Evolutionary conservation across 1,140 invertebrate species (phyloP), one percentile per base, ranked within the genome.

Genomic region (Laupala kohalensis): DNA sequence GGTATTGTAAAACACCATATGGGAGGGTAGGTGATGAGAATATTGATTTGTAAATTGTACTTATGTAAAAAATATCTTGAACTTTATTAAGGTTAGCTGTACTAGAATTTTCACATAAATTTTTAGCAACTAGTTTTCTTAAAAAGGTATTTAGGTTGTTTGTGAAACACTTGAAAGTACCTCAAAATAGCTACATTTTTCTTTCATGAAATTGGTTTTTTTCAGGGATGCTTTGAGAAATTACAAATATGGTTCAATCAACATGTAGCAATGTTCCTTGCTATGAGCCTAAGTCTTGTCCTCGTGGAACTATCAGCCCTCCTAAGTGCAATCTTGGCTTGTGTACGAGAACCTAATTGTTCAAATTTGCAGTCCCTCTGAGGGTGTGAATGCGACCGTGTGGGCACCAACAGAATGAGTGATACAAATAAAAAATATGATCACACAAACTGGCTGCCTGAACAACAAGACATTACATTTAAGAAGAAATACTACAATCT

Each of bases 211-310:
- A n/a, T n/a, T n/a, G n/a, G 28, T 70, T n/a, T 64, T 64, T 84
- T 84, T 24, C 77, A 92, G 87, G 89, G 91, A 19, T 93, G 92
- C 74, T 77, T 90, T 5, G 80, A 81, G 24, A 84, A 85, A 78
- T 80, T 94, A 26, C 89, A 93, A 79, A 83, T 84, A 71, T 94
- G 92, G 90, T 89, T 91, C 72, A 84, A 89, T 65, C 84, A 90
- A 37, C 90, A 93, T 76, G 90, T 90, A 53, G 78, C 91, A 13
- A 82, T 90, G 64, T 87, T 93, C 73, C 81, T 93, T 37, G 80
- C 84, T 4, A 84, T 87, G 27, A 85, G 89, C 5, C 80, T 92
- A 26, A 79, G 86, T 0, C 78, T 90, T 13, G 86, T 90, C 4
- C 75, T 90, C 12, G 83, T 91, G 28, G 90, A 92, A 81, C 85